phyloP scores from a whole-genome alignment of 2,888 invertebrate species.

The Melipona bicolor region DNA sequence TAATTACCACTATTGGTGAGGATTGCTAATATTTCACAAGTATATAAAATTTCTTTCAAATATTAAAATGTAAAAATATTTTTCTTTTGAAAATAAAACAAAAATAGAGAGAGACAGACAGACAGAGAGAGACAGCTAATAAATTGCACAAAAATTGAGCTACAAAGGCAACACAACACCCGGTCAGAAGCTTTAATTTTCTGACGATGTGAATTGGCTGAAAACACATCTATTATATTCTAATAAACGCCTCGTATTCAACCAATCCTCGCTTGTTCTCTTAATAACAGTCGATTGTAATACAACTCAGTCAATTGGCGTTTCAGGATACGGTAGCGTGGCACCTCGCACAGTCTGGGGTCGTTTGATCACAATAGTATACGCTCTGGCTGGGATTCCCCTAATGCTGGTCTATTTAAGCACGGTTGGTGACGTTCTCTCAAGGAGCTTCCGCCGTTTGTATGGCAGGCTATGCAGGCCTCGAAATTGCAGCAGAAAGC shows the following conservation, averaged over 20 bases:
- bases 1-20: slow-evolving; percentile 96
- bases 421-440: slow-evolving; percentile 93
- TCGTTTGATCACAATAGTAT: slow-evolving; percentile 92
- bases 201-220: neutral
- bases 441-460: slow-evolving; percentile 90
- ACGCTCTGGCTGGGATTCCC: slow-evolving; percentile 94
- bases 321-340: slow-evolving; percentile 93
- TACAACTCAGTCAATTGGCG: slow-evolving; percentile 13
- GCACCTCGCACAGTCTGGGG: slow-evolving; percentile 93
- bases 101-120: neutral
- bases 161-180: neutral
- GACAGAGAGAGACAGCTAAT: neutral
- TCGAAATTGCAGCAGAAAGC: slow-evolving; percentile 78
- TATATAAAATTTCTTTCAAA: neutral
- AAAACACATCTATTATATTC: neutral
- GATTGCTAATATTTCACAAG: neutral
- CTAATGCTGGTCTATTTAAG: slow-evolving; percentile 94
- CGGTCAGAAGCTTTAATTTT: neutral
- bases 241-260: neutral
- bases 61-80: neutral
- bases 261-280: neutral
- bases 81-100: neutral
- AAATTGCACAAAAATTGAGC: neutral
- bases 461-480: slow-evolving; percentile 87
- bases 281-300: neutral